Evolutionary conservation across 2,113 vertebrate species (phyloP).

Genomic region (Neogale vison): DNA sequence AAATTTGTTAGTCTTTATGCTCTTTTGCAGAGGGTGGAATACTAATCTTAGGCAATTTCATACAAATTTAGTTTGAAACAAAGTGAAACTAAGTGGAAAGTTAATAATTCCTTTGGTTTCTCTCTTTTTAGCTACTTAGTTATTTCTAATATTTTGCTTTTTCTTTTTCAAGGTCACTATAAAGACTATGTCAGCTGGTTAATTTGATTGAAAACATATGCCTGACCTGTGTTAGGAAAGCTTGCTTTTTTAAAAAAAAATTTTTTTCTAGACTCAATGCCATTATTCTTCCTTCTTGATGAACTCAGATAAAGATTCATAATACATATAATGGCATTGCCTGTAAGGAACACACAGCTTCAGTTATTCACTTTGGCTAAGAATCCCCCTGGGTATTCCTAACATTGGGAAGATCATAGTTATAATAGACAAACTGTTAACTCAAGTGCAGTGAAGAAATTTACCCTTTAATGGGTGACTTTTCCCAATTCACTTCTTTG

Average conservation of each 20-base stretch:
- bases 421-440: constrained; percentile 25
- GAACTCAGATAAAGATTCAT: constrained; percentile 69
- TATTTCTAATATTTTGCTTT: constrained; percentile 53
- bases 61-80: constrained; percentile 53
- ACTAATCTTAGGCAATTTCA: constrained; percentile 13
- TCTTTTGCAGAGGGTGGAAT: constrained; percentile 31
- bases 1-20: constrained; percentile 78
- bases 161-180: constrained; percentile 53
- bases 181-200: constrained; percentile 59
- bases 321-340: not conserved
- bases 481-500: constrained; percentile 1
- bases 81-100: not conserved
- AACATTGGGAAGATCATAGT: not conserved
- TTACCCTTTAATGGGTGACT: not conserved
- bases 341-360: constrained; percentile 17
- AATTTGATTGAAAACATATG: constrained; percentile 70
- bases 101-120: constrained; percentile 39
- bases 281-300: constrained; percentile 24
- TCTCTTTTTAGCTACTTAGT: constrained; percentile 18
- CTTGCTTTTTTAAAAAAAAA: not conserved
- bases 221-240: constrained; percentile 56
- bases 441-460: not conserved
- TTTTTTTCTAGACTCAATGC: not conserved
- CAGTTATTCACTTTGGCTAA: constrained; percentile 29
- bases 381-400: constrained; percentile 6